Percentiles rank a stretch among this genome's conserved stretches.
phyloP scores from a whole-genome alignment of 2,888 invertebrate species.

The Spisula subtruncata region DNA sequence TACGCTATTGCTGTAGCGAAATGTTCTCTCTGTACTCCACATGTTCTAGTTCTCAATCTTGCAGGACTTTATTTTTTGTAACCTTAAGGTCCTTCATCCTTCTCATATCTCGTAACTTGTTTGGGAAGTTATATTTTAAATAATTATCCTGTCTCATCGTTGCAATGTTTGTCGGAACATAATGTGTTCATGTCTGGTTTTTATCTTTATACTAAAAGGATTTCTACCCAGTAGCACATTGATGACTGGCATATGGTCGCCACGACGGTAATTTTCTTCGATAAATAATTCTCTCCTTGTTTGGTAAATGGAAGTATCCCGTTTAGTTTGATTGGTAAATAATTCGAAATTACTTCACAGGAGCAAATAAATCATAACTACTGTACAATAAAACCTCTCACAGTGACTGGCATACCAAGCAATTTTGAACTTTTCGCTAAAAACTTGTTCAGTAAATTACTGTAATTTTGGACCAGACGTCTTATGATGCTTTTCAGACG shows the following conservation, averaged over 20 bases:
- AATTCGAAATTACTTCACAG: conserved; percentile 22
- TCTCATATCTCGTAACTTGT: background rate
- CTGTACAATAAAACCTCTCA: conserved; percentile 35
- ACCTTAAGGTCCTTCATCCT: too few species aligned
- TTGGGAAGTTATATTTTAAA: background rate
- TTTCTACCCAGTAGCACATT: background rate
- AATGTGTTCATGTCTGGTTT: background rate
- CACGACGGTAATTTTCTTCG: background rate
- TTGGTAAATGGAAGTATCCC: conserved; percentile 9
- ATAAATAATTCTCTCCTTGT: conserved; percentile 22
- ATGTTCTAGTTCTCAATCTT: too few species aligned
- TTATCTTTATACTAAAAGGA: conserved; percentile 16
- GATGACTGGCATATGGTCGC: background rate
- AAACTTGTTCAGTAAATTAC: conserved; percentile 43
- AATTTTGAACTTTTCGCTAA: conserved; percentile 42
- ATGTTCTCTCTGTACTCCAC: too few species aligned
- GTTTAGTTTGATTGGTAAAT: conserved; percentile 19
- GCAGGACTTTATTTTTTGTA: too few species aligned
- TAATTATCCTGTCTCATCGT: background rate
- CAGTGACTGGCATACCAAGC: conserved; percentile 2
- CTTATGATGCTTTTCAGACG: conserved; percentile 34
- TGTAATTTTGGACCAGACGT: conserved; percentile 41
- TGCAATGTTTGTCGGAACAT: background rate
- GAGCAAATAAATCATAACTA: conserved; percentile 18
- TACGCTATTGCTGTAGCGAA: too few species aligned